Evolutionary conservation across 2,113 vertebrate species (phyloP).

Genomic region (Prietella phreatophila): DNA sequence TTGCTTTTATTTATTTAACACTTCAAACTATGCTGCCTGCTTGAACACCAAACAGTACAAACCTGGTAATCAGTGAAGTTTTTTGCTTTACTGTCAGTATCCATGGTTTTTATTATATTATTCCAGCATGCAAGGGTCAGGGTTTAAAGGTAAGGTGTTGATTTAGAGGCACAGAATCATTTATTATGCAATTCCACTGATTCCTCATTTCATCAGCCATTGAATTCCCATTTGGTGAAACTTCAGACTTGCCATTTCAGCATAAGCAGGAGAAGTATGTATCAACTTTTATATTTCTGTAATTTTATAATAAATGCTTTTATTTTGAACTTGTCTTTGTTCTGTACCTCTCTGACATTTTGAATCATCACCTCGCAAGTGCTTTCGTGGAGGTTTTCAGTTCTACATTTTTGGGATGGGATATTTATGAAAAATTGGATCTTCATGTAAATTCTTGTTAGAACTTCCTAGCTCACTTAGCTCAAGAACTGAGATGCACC

Average conservation of each 20-base stretch:
- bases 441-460: not conserved
- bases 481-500: not conserved
- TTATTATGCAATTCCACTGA: constrained; percentile 3
- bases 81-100: not conserved
- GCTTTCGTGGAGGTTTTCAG: not conserved
- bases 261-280: constrained; percentile 36
- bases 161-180: not conserved
- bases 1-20: not conserved
- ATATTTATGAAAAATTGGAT: not conserved
- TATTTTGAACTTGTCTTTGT: constrained; percentile 43
- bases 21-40: not conserved
- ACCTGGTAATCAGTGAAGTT: not conserved
- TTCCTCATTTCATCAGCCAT: constrained; percentile 29
- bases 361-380: not conserved
- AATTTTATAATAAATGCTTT: constrained; percentile 58
- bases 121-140: constrained; percentile 1
- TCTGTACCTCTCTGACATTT: not conserved
- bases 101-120: not conserved
- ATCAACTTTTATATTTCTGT: constrained; percentile 47
- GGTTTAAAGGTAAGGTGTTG: constrained; percentile 14
- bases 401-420: not conserved
- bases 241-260: constrained; percentile 48
- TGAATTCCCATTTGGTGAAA: constrained; percentile 6
- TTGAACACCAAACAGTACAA: constrained; percentile 15
- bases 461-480: not conserved